phyloP scores from a whole-genome alignment of 53 echinoderm and acorn worm species.

The Patiria pectinifera region DNA sequence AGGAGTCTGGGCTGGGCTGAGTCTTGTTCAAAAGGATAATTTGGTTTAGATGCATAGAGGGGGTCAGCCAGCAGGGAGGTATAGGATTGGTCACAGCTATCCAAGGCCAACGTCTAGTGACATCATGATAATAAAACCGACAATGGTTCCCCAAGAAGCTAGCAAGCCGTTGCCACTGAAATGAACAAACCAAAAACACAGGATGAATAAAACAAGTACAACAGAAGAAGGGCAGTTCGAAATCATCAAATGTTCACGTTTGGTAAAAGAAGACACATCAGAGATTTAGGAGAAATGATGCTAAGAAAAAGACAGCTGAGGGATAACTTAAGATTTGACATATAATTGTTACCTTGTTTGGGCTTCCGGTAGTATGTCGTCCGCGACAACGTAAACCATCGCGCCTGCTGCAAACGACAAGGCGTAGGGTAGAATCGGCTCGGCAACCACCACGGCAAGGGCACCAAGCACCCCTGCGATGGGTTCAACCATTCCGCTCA shows the following conservation, averaged over 20 bases:
- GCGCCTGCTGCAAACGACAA: constrained; percentile 97
- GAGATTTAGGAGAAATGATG: background rate
- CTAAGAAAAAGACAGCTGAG: too few species aligned
- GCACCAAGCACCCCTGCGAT: constrained; percentile 93
- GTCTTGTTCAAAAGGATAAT: too few species aligned
- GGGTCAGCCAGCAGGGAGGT: background rate
- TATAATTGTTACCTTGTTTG: constrained; percentile 79
- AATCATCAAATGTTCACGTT: background rate
- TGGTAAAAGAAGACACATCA: too few species aligned
- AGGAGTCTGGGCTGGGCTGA: too few species aligned
- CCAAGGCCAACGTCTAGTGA: constrained; percentile 92
- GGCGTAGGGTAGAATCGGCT: constrained; percentile 94
- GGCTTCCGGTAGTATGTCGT: constrained; percentile 95
- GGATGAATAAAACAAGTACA: background rate
- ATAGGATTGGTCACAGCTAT: constrained; percentile 19
- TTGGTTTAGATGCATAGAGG: background rate
- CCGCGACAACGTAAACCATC: constrained; percentile 97
- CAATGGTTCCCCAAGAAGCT: constrained; percentile 85
- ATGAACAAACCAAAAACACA: background rate
- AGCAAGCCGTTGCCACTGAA: constrained; percentile 89
- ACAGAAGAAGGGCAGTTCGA: background rate
- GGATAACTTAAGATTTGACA: background rate
- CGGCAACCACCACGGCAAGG: constrained; percentile 80
- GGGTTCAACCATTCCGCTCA: constrained; percentile 97
- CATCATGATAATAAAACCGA: constrained; percentile 96